Evolutionary conservation across 2,888 invertebrate species (phyloP).

Genomic region (Myopa testacea): DNA sequence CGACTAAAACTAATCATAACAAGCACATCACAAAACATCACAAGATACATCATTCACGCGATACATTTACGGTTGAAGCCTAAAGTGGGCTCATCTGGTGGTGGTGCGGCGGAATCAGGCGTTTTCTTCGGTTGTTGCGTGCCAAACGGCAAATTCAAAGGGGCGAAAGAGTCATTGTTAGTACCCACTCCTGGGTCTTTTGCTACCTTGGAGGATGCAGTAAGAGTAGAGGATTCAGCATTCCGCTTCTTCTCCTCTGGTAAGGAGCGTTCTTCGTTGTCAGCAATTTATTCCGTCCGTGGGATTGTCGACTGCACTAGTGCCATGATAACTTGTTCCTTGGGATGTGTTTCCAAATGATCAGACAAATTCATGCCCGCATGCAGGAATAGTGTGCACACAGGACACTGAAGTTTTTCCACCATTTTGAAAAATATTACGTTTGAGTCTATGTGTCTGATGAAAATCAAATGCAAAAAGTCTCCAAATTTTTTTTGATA

Average conservation of each 20-base stretch:
- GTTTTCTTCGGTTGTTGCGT: conserved; percentile 31
- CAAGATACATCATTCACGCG: conserved; percentile 88
- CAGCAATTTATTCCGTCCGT: conserved; percentile 48
- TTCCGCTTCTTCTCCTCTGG: conserved; percentile 41
- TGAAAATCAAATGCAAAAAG: background rate
- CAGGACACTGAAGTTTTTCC: conserved; percentile 77
- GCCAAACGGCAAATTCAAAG: conserved; percentile 32
- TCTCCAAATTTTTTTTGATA: background rate
- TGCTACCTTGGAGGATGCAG: background rate
- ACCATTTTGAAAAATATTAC: conserved; percentile 56
- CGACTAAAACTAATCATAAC: conserved; percentile 91
- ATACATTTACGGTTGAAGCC: conserved; percentile 85
- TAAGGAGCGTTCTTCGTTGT: conserved; percentile 51
- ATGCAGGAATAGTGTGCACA: conserved; percentile 85
- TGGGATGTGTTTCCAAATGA: conserved; percentile 87
- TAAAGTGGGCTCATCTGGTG: conserved; percentile 50
- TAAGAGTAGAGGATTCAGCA: background rate
- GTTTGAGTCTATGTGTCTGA: background rate
- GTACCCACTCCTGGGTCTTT: conserved; percentile 23
- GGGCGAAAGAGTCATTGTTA: conserved; percentile 24
- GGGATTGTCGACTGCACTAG: conserved; percentile 70
- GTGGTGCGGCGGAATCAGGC: too few relatives aligned
- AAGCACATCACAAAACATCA: too few relatives aligned
- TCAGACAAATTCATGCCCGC: conserved; percentile 85
- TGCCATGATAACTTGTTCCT: conserved; percentile 88